Conservation (phyloP, 2,888 invertebrate species). For the Trissolcus brochymenae region DNA sequence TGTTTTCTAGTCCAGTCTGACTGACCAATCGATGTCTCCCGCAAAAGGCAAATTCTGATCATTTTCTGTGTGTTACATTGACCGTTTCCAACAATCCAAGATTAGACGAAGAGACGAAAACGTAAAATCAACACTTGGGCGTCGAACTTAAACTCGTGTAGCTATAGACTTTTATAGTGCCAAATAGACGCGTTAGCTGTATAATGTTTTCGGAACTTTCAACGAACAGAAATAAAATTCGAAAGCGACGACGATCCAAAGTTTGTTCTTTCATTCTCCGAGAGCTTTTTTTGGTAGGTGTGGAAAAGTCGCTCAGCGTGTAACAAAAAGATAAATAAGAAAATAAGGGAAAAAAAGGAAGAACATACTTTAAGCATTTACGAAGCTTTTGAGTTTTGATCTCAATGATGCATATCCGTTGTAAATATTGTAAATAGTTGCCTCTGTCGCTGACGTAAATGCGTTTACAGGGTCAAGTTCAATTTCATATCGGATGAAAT, state of each 20-base stretch:
- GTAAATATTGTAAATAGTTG: conserved; percentile 72
- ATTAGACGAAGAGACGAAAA: conserved; percentile 14
- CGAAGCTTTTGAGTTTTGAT: conserved; percentile 61
- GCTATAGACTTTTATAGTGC: conserved; percentile 50
- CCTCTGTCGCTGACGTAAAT: conserved; percentile 46
- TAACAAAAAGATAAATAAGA: conserved; percentile 2
- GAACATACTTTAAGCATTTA: conserved; percentile 45
- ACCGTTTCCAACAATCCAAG: conserved; percentile 9
- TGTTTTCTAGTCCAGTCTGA: conserved; percentile 47
- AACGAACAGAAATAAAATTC: conserved; percentile 28
- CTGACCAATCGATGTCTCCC: conserved; percentile 24
- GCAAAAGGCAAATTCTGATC: conserved; percentile 22
- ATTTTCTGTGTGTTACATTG: conserved; percentile 30
- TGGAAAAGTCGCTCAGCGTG: not conserved
- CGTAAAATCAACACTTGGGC: conserved; percentile 23
- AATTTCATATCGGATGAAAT: not conserved
- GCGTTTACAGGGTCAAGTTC: conserved; percentile 42
- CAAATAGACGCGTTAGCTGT: conserved; percentile 51
- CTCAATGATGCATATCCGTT: conserved; percentile 63
- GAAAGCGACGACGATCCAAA: conserved; percentile 32
- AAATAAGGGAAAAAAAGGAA: not conserved
- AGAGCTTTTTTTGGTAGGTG: not conserved
- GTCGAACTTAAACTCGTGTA: conserved; percentile 39
- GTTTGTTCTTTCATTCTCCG: conserved; percentile 28
- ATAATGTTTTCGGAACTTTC: conserved; percentile 34